Evolutionary conservation across 2,113 vertebrate species (phyloP).

Genomic region (Theristicus caerulescens): DNA sequence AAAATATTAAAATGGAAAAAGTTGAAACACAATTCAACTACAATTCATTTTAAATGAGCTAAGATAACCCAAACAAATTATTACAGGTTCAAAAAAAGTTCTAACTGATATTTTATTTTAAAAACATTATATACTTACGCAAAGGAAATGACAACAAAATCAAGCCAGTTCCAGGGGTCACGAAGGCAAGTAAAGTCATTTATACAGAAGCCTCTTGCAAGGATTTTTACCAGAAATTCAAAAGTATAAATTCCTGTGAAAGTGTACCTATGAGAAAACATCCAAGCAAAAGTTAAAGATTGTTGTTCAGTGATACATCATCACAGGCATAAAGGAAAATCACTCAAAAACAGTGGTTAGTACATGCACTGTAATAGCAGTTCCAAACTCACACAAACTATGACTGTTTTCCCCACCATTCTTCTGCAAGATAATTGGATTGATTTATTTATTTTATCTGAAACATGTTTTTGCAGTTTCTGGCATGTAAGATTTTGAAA

Average conservation of each 20-base stretch:
- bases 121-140: slow-evolving; percentile 85
- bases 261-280: slow-evolving; percentile 80
- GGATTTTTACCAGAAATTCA: slow-evolving; percentile 93
- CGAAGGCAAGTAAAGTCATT: slow-evolving; percentile 94
- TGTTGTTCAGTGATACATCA: not conserved
- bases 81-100: not conserved
- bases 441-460: not conserved
- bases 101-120: not conserved
- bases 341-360: not conserved
- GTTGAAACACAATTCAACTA: not conserved
- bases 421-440: not conserved
- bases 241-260: slow-evolving; percentile 97
- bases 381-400: not conserved
- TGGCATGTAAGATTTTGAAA: not conserved
- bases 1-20: not conserved
- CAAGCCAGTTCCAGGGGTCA: slow-evolving; percentile 99
- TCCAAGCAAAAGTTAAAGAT: not conserved
- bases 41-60: not conserved
- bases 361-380: not conserved
- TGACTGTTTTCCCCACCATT: not conserved
- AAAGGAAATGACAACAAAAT: slow-evolving; percentile 93
- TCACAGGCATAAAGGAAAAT: not conserved
- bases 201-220: slow-evolving; percentile 94
- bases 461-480: not conserved
- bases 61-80: not conserved